phyloP scores from a whole-genome alignment of 1,140 invertebrate species.

The Magallana angulata region DNA sequence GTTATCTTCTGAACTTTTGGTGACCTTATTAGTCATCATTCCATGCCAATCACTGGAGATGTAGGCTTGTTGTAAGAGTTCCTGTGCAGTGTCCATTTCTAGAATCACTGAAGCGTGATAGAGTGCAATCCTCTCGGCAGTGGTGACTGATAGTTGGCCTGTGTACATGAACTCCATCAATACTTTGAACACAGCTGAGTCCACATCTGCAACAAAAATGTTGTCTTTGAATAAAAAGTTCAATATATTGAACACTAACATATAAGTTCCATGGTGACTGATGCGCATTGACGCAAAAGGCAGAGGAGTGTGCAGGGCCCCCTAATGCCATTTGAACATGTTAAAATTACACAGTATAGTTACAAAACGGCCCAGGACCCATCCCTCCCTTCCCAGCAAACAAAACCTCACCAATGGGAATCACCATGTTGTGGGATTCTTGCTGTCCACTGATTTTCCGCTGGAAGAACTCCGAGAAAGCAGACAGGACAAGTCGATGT shows the following conservation, averaged over 20 bases:
- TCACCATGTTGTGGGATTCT: background rate
- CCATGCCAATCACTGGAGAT: slow-evolving; percentile 34
- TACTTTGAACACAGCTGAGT: slow-evolving; percentile 37
- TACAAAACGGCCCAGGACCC: no score
- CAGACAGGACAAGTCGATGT: background rate
- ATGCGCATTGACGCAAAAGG: no score
- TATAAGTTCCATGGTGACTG: no score
- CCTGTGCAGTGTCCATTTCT: slow-evolving; percentile 33
- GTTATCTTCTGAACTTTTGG: background rate
- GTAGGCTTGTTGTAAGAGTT: slow-evolving; percentile 22
- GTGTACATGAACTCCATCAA: slow-evolving; percentile 45
- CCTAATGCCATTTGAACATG: no score
- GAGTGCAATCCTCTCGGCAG: background rate
- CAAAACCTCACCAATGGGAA: background rate
- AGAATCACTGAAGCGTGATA: slow-evolving; percentile 30
- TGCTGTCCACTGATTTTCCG: slow-evolving; percentile 1
- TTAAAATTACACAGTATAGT: no score
- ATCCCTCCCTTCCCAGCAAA: no score
- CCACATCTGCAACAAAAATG: background rate
- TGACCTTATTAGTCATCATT: background rate
- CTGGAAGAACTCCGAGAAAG: slow-evolving; percentile 17
- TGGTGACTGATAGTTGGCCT: slow-evolving; percentile 22
- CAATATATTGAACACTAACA: no score
- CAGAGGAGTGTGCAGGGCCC: no score
- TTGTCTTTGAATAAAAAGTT: no score